Evolutionary conservation across 35 echinoderm and acorn worm genomes (phyloP).

Genomic region (Ptychodera flava): DNA sequence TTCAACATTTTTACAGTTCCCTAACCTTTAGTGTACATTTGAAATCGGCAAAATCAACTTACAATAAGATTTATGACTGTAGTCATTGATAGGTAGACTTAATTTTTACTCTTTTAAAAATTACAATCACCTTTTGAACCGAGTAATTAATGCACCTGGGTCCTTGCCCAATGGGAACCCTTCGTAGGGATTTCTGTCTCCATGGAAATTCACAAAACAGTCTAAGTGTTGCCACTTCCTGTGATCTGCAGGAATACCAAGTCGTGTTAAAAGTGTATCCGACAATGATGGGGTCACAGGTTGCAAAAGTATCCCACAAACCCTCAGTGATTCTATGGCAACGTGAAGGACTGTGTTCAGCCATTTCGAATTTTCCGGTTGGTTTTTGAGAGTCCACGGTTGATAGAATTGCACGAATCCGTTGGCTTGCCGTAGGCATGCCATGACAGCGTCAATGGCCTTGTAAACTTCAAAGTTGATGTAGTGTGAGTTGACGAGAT

Average conservation of each 20-base stretch:
- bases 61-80: too few species aligned
- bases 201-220: neutral
- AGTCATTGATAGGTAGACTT: too few species aligned
- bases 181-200: neutral
- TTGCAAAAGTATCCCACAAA: conserved; percentile 82
- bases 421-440: conserved; percentile 67
- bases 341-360: conserved; percentile 73
- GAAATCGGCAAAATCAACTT: too few species aligned
- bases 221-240: conserved; percentile 36
- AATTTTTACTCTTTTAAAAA: too few species aligned
- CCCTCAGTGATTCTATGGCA: conserved; percentile 80
- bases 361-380: conserved; percentile 25
- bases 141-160: too few species aligned
- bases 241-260: conserved; percentile 45
- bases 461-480: conserved; percentile 60
- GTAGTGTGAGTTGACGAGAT: conserved; percentile 53
- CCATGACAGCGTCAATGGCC: conserved; percentile 72
- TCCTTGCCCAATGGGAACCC: neutral
- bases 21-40: too few species aligned
- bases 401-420: conserved; percentile 76
- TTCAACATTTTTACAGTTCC: too few species aligned
- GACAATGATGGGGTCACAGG: conserved; percentile 66
- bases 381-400: conserved; percentile 82
- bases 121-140: too few species aligned
- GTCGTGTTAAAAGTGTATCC: conserved; percentile 54